Evolutionary conservation across 2,797 vertebrate species (phyloP).

Genomic region (Heliangelus exortis): DNA sequence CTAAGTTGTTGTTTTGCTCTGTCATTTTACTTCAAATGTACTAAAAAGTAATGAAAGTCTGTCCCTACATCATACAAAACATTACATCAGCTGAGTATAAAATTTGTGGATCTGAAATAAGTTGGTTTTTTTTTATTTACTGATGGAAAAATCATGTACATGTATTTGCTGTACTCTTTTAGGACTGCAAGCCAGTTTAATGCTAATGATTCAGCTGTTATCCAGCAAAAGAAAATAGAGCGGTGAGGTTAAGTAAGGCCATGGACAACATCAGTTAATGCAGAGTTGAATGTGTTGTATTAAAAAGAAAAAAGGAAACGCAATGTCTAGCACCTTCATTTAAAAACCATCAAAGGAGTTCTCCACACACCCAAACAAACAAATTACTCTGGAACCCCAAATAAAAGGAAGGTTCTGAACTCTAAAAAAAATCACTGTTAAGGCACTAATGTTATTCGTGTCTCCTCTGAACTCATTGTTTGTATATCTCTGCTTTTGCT

Average conservation of each 20-base stretch:
- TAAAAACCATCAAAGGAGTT: background rate
- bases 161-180: background rate
- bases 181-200: background rate
- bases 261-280: background rate
- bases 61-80: background rate
- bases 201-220: slow-evolving; percentile 38
- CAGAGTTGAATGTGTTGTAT: background rate
- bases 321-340: background rate
- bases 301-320: background rate
- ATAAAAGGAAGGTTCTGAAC: background rate
- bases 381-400: background rate
- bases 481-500: background rate
- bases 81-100: background rate
- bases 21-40: background rate
- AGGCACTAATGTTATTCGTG: background rate
- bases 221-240: background rate
- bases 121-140: background rate
- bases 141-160: background rate
- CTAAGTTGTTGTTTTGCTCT: background rate
- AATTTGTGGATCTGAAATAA: background rate
- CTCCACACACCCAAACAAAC: background rate
- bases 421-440: background rate
- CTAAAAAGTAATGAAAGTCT: background rate
- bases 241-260: slow-evolving; percentile 19
- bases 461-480: background rate